Evolutionary conservation across 2,113 vertebrate species (phyloP), one percentile per base, ranked within the genome.

Genomic region (Microtus ochrogaster): DNA sequence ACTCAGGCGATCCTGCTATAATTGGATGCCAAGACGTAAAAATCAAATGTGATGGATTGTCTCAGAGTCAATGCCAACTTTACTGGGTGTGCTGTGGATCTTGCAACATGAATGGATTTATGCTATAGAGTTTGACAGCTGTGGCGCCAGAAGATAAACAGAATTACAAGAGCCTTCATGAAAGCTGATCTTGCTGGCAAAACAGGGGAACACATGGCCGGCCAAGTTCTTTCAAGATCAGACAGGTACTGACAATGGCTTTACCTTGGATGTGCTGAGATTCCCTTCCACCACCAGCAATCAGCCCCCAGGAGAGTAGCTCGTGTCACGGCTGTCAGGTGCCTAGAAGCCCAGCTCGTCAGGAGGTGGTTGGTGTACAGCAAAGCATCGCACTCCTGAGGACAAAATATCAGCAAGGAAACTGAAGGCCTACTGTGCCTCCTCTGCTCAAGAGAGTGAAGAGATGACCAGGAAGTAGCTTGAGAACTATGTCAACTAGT

Each of bases 61-160:
- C 66, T 90, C 61, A 33, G 61, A 58, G 91, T 94, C 89, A 66
- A 21, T 74, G 96, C 94, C 96, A 96, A 39, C 74, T 95, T 95
- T 73, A 49, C 70, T 0, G 77, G 87, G 66, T 94, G 52, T 91
- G 70, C 90, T 87, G 73, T 44, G 1, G 70, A 47, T 97, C 83
- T 97, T 92, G 66, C 91, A 87, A 92, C 83, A 73, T 72, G 73
- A 95, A 89, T 92, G 68, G 95, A 91, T 92, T 97, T 86, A 49
- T 78, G 90, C 87, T 97, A 47, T 61, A 63, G 84, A 83, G 65
- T 68, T 92, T 97, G 93, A 95, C 82, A 95, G 76, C 41, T 61
- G 39, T 96, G 96, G 93, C 8, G 3, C 95, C 95, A 96, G 89
- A 84, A 96, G 96, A 93, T 90, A 97, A 94, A 97, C 94, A 94